Conservation (phyloP, 2,113 vertebrate species). For the Sminthopsis crassicaudata region DNA sequence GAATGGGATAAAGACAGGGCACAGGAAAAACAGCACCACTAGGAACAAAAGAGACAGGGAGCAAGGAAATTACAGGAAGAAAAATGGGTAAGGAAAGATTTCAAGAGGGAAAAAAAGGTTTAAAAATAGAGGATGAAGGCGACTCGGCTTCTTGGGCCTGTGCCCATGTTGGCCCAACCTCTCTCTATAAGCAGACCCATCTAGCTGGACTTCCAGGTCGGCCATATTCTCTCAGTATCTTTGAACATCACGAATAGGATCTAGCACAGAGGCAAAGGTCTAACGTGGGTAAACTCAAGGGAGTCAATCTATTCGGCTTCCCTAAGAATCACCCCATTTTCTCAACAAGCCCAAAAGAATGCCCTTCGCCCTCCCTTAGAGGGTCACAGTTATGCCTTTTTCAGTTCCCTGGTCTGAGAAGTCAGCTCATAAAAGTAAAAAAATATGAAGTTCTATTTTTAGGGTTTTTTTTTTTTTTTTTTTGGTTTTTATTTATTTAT, state of each 20-base stretch:
- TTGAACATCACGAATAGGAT: neutral
- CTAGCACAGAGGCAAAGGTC: neutral
- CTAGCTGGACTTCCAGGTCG: neutral
- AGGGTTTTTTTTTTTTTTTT: too few species aligned
- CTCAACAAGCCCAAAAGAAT: neutral
- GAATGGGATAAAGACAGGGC: neutral
- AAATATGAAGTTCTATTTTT: neutral
- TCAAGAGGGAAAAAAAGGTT: neutral
- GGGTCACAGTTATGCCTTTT: neutral
- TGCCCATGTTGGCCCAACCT: neutral
- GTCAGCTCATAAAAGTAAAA: neutral
- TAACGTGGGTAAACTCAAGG: neutral
- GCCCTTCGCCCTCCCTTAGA: neutral
- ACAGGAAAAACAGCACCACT: neutral
- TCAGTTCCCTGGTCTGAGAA: neutral
- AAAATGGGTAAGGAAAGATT: neutral
- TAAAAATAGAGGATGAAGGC: neutral
- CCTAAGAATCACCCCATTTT: neutral
- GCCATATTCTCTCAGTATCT: slow-evolving; percentile 4
- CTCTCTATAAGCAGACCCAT: neutral
- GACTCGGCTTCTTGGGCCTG: neutral
- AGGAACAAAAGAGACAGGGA: neutral
- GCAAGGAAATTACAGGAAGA: accelerated
- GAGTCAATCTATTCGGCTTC: neutral
- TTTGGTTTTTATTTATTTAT: too few species aligned